Conservation (phyloP, 2,888 invertebrate species). For the Tenthredo livida region DNA sequence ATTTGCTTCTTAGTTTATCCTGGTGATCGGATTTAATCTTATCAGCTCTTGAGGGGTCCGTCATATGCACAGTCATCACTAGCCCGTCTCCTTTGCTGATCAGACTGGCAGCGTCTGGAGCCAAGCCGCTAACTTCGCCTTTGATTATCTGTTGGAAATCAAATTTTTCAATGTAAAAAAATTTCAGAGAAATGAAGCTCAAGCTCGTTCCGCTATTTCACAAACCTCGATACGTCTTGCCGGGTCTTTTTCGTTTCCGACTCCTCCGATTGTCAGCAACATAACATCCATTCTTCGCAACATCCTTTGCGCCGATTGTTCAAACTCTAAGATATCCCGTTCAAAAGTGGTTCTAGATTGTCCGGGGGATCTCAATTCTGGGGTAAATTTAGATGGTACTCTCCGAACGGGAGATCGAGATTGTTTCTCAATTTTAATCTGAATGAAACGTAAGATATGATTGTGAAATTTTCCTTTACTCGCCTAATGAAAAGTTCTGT, state of each 20-base stretch:
- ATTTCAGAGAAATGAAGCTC: neutral
- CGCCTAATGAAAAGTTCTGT: neutral
- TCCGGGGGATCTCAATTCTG: constrained; percentile 59
- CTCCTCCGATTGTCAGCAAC: constrained; percentile 81
- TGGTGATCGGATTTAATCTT: constrained; percentile 81
- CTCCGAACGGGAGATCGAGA: constrained; percentile 58
- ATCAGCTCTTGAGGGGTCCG: constrained; percentile 81
- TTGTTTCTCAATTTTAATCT: constrained; percentile 53
- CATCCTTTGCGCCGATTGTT: constrained; percentile 79
- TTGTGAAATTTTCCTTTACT: neutral
- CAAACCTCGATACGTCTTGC: constrained; percentile 82
- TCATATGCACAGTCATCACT: constrained; percentile 84
- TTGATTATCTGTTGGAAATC: constrained; percentile 80
- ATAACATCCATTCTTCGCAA: constrained; percentile 81
- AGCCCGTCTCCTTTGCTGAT: constrained; percentile 89
- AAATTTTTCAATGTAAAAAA: neutral
- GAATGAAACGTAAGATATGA: neutral
- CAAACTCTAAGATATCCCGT: constrained; percentile 77
- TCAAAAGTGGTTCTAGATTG: constrained; percentile 75
- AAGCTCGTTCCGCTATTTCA: neutral
- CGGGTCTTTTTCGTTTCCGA: constrained; percentile 82
- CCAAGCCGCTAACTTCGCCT: constrained; percentile 82
- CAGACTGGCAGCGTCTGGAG: constrained; percentile 88
- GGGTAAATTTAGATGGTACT: constrained; percentile 53
- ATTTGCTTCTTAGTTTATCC: constrained; percentile 82